These are phyloP conservation scores for Axinella damicornis DNA, from an alignment of 37 sponge, comb jelly and placozoan genomes.

Conservation along the genomic window DNA sequence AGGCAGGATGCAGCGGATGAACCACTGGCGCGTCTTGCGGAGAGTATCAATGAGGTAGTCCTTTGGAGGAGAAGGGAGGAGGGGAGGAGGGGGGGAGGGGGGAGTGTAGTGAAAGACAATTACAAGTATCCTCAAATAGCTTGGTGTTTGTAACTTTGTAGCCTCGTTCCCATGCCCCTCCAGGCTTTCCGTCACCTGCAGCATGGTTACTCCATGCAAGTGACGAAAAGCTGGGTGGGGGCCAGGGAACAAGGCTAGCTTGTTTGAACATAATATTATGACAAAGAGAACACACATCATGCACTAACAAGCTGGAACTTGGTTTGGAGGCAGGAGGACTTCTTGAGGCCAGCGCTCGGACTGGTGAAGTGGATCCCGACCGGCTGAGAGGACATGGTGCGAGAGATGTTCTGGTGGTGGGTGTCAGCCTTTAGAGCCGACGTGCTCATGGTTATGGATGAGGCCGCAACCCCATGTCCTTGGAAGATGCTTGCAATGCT, in stretches of 20 bases:
- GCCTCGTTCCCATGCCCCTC: too few relatives aligned
- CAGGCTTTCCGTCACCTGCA: too few relatives aligned
- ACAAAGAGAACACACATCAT: not conserved
- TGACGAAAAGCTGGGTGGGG: too few relatives aligned
- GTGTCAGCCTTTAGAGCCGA: constrained; percentile 70
- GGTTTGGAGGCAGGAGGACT: constrained; percentile 91
- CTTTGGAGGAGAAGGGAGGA: constrained; percentile 30
- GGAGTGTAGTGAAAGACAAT: too few relatives aligned
- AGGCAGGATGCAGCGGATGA: constrained; percentile 92
- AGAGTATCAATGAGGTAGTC: constrained; percentile 86
- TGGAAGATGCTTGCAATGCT: constrained; percentile 78
- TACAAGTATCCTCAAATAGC: too few relatives aligned
- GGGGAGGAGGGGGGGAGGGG: not conserved
- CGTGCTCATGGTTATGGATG: constrained; percentile 63
- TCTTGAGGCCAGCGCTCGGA: constrained; percentile 81
- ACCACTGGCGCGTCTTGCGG: constrained; percentile 89
- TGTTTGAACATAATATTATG: too few relatives aligned
- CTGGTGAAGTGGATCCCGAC: constrained; percentile 36
- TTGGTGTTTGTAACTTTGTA: too few relatives aligned
- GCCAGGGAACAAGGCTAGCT: too few relatives aligned
- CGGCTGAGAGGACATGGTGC: constrained; percentile 40
- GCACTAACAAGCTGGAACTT: constrained; percentile 91
- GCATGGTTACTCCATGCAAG: too few relatives aligned
- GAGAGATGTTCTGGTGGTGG: constrained; percentile 40
- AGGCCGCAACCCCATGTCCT: constrained; percentile 83